Percentiles rank a stretch among this genome's conserved stretches.
phyloP scores from a whole-genome alignment of 2,113 vertebrate species.

The Trematomus loennbergii region DNA sequence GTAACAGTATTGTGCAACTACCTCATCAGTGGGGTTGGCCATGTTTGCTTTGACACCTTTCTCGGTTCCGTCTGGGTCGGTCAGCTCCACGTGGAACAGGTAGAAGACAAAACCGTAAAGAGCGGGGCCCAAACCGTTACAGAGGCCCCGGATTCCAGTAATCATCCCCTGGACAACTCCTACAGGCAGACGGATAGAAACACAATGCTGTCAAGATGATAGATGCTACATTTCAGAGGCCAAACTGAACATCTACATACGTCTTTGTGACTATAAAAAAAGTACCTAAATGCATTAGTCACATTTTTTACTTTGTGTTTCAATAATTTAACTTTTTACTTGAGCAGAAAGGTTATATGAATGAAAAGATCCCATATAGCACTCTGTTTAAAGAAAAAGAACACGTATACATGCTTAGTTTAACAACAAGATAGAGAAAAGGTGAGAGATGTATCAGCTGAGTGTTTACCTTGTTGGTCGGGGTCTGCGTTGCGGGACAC shows the following conservation, averaged over 20 bases:
- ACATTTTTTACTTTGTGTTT: no score
- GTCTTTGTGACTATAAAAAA: no score
- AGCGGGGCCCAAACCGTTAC: slow-evolving; percentile 90
- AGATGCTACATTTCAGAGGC: neutral
- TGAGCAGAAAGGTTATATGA: neutral
- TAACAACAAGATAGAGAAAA: no score
- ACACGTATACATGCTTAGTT: no score
- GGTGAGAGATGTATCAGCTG: neutral
- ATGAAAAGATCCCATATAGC: neutral
- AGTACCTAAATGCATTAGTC: no score
- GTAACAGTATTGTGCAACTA: slow-evolving; percentile 38
- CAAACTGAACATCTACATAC: neutral
- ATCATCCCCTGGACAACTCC: slow-evolving; percentile 95
- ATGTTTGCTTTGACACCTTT: slow-evolving; percentile 89
- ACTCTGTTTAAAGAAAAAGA: neutral
- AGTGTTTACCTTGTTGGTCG: slow-evolving; percentile 87
- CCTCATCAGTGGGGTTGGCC: slow-evolving; percentile 93
- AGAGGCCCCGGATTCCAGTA: slow-evolving; percentile 92
- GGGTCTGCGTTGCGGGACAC: slow-evolving; percentile 92
- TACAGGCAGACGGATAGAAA: slow-evolving; percentile 38
- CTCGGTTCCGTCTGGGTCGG: slow-evolving; percentile 84
- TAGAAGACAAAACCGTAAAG: slow-evolving; percentile 93
- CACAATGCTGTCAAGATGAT: neutral
- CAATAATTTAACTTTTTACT: neutral
- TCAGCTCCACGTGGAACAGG: slow-evolving; percentile 91